Percentiles rank a stretch among this genome's conserved stretches.
phyloP scores from a whole-genome alignment of 2,888 invertebrate genomes.

The Nephrotoma flavescens region DNA sequence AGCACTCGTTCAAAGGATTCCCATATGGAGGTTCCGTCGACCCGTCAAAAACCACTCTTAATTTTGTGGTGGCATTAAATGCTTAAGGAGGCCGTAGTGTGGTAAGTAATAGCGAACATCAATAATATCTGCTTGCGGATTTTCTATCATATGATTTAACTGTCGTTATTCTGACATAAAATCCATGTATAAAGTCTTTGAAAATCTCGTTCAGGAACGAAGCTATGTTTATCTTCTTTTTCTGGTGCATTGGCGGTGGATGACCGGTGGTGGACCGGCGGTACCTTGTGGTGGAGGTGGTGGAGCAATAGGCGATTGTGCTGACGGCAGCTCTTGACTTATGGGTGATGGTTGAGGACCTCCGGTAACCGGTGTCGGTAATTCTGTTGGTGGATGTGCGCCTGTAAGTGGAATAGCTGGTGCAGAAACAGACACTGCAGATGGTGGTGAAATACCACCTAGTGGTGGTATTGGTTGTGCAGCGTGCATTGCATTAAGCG shows the following conservation, averaged over 20 bases:
- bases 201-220: too few species aligned
- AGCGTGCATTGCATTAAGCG: constrained; percentile 2
- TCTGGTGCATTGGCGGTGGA: constrained; percentile 14
- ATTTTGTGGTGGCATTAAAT: too few species aligned
- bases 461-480: not conserved
- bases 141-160: too few species aligned
- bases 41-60: too few species aligned
- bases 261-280: constrained; percentile 18
- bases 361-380: constrained; percentile 12
- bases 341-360: constrained; percentile 18
- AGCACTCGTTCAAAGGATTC: too few species aligned
- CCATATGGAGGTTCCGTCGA: too few species aligned
- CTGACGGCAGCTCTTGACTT: constrained; percentile 11
- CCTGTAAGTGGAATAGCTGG: constrained; percentile 8
- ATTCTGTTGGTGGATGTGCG: not conserved
- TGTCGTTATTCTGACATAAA: too few species aligned
- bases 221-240: constrained; percentile 13
- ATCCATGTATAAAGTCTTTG: too few species aligned
- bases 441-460: constrained; percentile 13
- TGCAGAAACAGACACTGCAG: constrained; percentile 4
- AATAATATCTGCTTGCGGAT: too few species aligned
- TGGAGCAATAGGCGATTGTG: constrained; percentile 11
- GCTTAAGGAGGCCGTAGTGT: too few species aligned
- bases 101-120: too few species aligned
- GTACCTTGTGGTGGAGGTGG: constrained; percentile 12